Evolutionary conservation across 1,140 invertebrate genomes (phyloP), one percentile per base, ranked within the genome.

Genomic region (Aporrectodea caliginosa): DNA sequence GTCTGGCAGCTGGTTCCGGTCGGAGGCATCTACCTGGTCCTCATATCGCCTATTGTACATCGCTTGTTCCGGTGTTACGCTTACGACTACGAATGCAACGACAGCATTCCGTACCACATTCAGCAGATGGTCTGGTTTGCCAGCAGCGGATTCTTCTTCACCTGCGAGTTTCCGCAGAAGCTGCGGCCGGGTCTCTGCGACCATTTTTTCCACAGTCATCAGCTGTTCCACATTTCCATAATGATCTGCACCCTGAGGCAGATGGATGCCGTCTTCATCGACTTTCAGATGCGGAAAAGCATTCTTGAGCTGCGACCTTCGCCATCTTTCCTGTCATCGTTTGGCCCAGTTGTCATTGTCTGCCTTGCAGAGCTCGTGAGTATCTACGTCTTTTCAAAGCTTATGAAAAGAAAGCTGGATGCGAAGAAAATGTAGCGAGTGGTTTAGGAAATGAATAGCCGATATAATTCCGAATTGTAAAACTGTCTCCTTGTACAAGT

Each of bases 151-250:
- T 85, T 87, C 77, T 88, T 88, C 83, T 88, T 86, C 81, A 84
- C 84, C 69, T 85, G 85, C 16, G 85, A 88, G 73, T 84, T 87
- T 72, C 87, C 87, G 16, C 86, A 88, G 73, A 79, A 85, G n/a
- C 84, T 86, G 69, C 85, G 83, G 69, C 86, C 86, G 12, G 86
- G 87, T 72, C 83, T 83, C 68, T 88, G 84, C 84, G 87, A 88
- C 75, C 85, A 87, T 79, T 75, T 88, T 27, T 86, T 86, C 32
- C 86, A 87, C 77, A 86, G 87, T 79, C 86, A 87, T 80, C 87
- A 88, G 81, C 80, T 88, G 35, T 88, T 88, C 78, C 87, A 88
- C 79, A 78, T 87, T 31, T 86, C 84, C 80, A 87, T 88, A 29
- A 79, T 77, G 35, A 71, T 73, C 30, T 68, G 72, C 35, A 80